Evolutionary conservation across 2,797 vertebrate genomes (phyloP).

Genomic region (Parotocinclus haroldoi): DNA sequence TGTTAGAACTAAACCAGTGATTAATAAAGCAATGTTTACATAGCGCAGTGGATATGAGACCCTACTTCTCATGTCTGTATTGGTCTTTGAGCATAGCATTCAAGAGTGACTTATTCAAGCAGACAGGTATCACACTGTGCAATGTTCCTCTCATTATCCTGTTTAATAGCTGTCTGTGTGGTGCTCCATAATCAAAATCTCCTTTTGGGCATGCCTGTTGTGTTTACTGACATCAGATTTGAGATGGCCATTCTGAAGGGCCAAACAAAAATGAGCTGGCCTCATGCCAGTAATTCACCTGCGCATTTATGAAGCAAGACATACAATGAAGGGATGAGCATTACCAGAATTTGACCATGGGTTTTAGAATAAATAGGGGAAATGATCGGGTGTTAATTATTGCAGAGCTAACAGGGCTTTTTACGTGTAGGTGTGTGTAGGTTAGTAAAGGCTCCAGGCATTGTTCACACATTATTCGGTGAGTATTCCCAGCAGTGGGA

Average conservation of each 20-base stretch:
- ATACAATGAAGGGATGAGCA: not conserved
- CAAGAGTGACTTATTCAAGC: conserved; percentile 25
- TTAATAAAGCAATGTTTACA: not conserved
- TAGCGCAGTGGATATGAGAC: too few relatives aligned
- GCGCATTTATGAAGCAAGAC: not conserved
- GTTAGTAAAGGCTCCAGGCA: not conserved
- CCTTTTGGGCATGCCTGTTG: conserved; percentile 5
- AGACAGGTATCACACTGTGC: conserved; percentile 29
- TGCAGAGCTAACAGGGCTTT: too few relatives aligned
- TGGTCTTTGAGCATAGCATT: conserved; percentile 14
- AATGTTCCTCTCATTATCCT: conserved; percentile 37
- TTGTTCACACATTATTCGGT: conserved; percentile 1
- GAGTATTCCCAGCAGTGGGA: not conserved
- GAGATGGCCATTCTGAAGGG: conserved; percentile 11
- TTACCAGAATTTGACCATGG: not conserved
- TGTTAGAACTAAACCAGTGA: not conserved
- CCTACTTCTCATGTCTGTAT: not conserved
- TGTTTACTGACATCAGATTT: conserved; percentile 26
- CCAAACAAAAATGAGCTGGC: conserved; percentile 17
- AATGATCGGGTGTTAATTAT: too few relatives aligned
- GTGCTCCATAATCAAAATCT: too few relatives aligned
- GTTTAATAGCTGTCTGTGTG: conserved; percentile 31
- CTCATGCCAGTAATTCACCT: conserved; percentile 10
- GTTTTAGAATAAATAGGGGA: too few relatives aligned
- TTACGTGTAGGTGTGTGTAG: conserved; percentile 3